Evolutionary conservation across 2,888 invertebrate genomes (phyloP).

Genomic region (Ariolimax columbianus): DNA sequence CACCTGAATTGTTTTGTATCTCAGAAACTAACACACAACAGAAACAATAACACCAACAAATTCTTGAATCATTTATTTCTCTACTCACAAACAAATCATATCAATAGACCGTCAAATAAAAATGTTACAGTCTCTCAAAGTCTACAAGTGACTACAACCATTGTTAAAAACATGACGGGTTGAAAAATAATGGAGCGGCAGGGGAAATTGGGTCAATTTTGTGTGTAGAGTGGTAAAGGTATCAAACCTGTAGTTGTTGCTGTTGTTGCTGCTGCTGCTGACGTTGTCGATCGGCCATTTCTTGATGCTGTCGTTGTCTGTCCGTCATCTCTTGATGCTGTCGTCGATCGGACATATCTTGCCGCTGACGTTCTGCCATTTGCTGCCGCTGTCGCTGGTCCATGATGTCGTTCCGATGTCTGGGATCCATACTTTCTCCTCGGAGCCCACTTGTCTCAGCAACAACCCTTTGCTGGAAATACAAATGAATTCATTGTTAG

Average conservation of each 20-base stretch:
- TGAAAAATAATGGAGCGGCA: no score
- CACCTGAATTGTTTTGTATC: no score
- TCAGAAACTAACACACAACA: no score
- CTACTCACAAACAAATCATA: no score
- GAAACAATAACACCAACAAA: no score
- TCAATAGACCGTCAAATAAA: no score
- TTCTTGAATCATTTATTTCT: no score
- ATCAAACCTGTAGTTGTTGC: conserved; percentile 28
- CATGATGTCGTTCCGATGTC: conserved; percentile 42
- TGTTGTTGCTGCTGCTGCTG: conserved; percentile 28
- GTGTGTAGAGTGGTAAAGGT: no score
- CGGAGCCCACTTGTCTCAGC: conserved; percentile 6
- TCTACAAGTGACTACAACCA: no score
- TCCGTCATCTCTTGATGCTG: conserved; percentile 39
- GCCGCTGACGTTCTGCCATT: conserved; percentile 47
- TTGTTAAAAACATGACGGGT: no score
- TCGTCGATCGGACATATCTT: conserved; percentile 21
- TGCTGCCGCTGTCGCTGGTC: conserved; percentile 51
- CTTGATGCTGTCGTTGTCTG: conserved; percentile 40
- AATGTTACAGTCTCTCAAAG: no score
- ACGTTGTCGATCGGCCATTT: conserved; percentile 10
- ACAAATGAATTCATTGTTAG: neutral
- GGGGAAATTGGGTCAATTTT: no score
- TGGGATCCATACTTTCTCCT: conserved; percentile 27
- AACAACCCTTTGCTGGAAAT: neutral